Evolutionary conservation across 2,113 vertebrate species (phyloP).

Genomic region (Chinchilla lanigera): DNA sequence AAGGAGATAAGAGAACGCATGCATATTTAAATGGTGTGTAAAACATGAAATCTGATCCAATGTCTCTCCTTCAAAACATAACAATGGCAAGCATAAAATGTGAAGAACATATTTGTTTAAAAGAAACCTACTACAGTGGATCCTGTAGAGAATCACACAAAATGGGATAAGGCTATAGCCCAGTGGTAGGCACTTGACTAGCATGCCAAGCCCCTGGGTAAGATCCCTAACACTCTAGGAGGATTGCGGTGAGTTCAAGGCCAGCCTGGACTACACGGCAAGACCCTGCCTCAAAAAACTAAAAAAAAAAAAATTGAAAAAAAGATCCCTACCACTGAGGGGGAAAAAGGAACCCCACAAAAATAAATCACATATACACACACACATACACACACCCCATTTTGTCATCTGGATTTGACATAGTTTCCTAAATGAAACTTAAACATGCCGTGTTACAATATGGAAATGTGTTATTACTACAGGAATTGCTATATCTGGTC

Average conservation of each 20-base stretch:
- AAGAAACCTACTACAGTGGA: slow-evolving; percentile 35
- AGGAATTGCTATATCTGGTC: slow-evolving; percentile 3
- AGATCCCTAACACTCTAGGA: background rate
- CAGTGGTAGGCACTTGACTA: background rate
- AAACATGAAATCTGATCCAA: slow-evolving; percentile 34
- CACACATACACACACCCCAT: background rate
- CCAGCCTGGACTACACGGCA: background rate
- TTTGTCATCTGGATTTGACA: slow-evolving; percentile 37
- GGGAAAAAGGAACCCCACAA: background rate
- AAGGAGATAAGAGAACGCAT: slow-evolving; percentile 7
- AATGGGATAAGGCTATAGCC: background rate
- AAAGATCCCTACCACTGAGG: background rate
- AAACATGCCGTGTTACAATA: slow-evolving; percentile 6
- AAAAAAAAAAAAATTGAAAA: background rate
- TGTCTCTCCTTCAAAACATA: slow-evolving; percentile 51
- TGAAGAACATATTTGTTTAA: background rate
- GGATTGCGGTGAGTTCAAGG: background rate
- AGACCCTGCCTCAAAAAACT: background rate
- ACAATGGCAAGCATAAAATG: slow-evolving; percentile 35
- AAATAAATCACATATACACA: slow-evolving; percentile 13
- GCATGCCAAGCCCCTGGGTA: background rate
- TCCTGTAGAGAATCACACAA: slow-evolving; percentile 33
- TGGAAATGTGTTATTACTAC: slow-evolving; percentile 19
- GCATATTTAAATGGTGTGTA: background rate
- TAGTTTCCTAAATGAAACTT: slow-evolving; percentile 46